These are phyloP conservation scores for Actias luna DNA, from an alignment of 2,888 invertebrate genomes.

Conservation along the genomic window DNA sequence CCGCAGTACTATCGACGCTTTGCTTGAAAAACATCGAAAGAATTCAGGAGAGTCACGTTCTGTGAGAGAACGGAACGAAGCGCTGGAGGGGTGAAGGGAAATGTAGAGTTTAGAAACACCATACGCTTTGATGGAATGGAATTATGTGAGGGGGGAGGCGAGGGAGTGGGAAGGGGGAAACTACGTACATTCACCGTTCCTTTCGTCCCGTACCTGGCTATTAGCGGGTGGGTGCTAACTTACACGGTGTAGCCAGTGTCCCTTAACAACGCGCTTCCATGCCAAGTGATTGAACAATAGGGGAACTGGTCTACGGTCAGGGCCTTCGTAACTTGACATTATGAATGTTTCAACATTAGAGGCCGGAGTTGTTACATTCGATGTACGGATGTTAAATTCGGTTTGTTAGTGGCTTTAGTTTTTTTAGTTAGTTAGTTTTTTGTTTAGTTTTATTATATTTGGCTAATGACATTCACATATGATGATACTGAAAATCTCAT, in stretches of 20 bases:
- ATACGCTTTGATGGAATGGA: neutral
- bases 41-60: too few species aligned
- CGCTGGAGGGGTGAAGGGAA: too few species aligned
- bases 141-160: neutral
- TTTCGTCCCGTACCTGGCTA: constrained; percentile 5
- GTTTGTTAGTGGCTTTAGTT: too few species aligned
- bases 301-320: neutral
- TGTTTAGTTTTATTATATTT: too few species aligned
- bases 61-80: too few species aligned
- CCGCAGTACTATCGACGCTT: too few species aligned
- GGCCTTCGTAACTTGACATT: neutral
- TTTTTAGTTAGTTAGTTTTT: too few species aligned
- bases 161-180: neutral
- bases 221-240: constrained; percentile 6
- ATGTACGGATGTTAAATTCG: neutral
- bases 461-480: too few species aligned
- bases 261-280: neutral
- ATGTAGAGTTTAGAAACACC: too few species aligned
- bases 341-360: neutral
- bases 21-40: too few species aligned
- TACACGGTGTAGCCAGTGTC: neutral
- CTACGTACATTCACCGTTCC: constrained; percentile 2
- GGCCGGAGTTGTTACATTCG: neutral
- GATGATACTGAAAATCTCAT: too few species aligned
- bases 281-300: constrained; percentile 10